Base-by-base conservation (phyloP, 2,797 vertebrate species). In the Squalus acanthias region DNA sequence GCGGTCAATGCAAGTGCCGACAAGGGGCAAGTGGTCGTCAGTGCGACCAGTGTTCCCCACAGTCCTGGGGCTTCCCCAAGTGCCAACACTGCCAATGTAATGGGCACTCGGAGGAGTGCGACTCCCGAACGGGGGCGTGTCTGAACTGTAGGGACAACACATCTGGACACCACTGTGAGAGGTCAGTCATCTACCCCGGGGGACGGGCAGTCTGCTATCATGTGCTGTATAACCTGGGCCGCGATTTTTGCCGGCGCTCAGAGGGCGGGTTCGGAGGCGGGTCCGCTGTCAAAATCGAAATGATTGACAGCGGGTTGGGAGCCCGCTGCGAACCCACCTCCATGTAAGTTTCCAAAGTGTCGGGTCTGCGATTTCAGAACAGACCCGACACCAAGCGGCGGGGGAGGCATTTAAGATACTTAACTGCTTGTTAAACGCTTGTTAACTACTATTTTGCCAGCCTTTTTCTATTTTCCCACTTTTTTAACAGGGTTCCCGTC, bases 21-120 rank as follows among this genome's bases (percentile, higher is more conserved):
- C 97, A 96, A 0, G 98, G 98, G 0, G 96, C 98, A 0, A 96
- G 97, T 0, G 98, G 98, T 13, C 97, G 98, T 6, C 97, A 97
- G 97, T 99, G 99, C 96, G 98, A 98, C 1, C 98, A 97, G 96
- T 99, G 99, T 20, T 97, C 98, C 74, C 97, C 97, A 0, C 98
- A 88, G 95, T 97, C 98, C 96, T 99, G 98, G 95, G 98, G 98
- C 96, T 99, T 99, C 96, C 98, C 98, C 0, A 93, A 96, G 5
- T 99, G 99, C 97, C 97, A 97, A 96, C 98, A 97, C 12, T 99
- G 98, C 96, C 98, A 98, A 96, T 99, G 98, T 91, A 98, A 98
- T 5, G 98, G 98, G 53, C 98, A 99, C 24, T 96, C 98, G 0
- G 98, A 98, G 87, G 89, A 97, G 94, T 99, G 98, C 60, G 97